Base-by-base conservation (phyloP, 2,113 vertebrate species). In the Baryphthengus martii region DNA sequence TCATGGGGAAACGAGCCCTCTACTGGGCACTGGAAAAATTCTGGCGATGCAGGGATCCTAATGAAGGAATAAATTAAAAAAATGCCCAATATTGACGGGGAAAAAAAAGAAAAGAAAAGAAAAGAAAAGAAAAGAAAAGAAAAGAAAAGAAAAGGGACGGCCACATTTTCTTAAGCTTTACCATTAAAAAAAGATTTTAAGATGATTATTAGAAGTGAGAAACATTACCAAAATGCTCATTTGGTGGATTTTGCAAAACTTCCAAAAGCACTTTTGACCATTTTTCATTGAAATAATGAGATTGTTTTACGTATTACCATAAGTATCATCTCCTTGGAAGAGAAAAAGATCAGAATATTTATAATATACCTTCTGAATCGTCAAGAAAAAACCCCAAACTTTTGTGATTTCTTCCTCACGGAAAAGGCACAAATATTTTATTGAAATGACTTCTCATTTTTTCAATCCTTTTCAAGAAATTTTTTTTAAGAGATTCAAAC, bases 1-100 rank as follows among this genome's bases (percentile, higher is more conserved):
- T 39, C 8, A 49, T 24, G 0, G 71, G 75, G 65, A 74, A 91
- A 71, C 1, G 66, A 33, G 90, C 93, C 95, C 89, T 90, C 97
- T 95, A 45, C 85, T 62, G 97, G 94, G 47, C 17, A 25, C 13
- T 50, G 25, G 17, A 13, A 73, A 85, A 84, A 70, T 42, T 18
- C 40, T 8, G 39, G 25, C 49, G 14, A 6, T 6, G 17, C 0
- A 2, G 35, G n/a, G 71, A 76, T 16, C 5, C 2, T 16, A 3
- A 13, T 9, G 5, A 50, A 26, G 18, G 73, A 20, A 29, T 11
- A 19, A 24, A 33, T 19, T 59, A 74, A 94, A 47, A 53, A 21
- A 20, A 10, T 16, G 24, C 23, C 26, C 18, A 28, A 0, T 13
- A 17, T 3, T 35, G 29, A 5, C 13, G 3, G 4, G 7, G 17